Percentiles rank a stretch among this genome's conserved stretches.
Evolutionary conservation across 23 tunicate species (phyloP).

Genomic region (Botrylloides violaceus): DNA sequence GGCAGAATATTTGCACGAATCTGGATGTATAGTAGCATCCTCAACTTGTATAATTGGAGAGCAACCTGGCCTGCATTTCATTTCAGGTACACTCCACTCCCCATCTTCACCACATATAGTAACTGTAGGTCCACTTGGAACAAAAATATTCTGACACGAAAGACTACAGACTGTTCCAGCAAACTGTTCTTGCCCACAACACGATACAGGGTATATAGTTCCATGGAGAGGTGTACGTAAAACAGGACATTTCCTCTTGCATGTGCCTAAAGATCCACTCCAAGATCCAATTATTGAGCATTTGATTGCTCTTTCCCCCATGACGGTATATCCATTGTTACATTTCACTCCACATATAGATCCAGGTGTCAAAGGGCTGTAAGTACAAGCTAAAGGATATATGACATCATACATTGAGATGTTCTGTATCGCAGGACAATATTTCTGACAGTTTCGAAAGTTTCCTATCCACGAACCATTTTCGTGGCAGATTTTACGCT

Average conservation of each 20-base stretch:
- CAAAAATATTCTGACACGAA: conserved; percentile 32
- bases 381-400: conserved; percentile 25
- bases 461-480: conserved; percentile 61
- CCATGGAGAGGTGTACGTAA: conserved; percentile 30
- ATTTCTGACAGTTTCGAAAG: conserved; percentile 21
- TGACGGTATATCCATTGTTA: conserved; percentile 23
- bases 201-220: conserved; percentile 25
- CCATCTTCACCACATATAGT: conserved; percentile 27
- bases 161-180: conserved; percentile 32
- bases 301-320: conserved; percentile 17
- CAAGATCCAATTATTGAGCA: conserved; percentile 43
- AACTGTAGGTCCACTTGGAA: conserved; percentile 26
- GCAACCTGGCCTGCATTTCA: conserved; percentile 28
- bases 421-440: conserved; percentile 23
- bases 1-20: background rate
- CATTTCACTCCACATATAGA: conserved; percentile 33
- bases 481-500: conserved; percentile 24
- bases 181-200: conserved; percentile 36
- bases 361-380: conserved; percentile 14
- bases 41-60: background rate
- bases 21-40: conserved; percentile 17
- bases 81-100: conserved; percentile 28
- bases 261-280: conserved; percentile 39
- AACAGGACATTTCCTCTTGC: conserved; percentile 39
- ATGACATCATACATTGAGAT: conserved; percentile 12